phyloP scores from a whole-genome alignment of 2,888 invertebrate genomes.

The Lithophane semibrunnea region DNA sequence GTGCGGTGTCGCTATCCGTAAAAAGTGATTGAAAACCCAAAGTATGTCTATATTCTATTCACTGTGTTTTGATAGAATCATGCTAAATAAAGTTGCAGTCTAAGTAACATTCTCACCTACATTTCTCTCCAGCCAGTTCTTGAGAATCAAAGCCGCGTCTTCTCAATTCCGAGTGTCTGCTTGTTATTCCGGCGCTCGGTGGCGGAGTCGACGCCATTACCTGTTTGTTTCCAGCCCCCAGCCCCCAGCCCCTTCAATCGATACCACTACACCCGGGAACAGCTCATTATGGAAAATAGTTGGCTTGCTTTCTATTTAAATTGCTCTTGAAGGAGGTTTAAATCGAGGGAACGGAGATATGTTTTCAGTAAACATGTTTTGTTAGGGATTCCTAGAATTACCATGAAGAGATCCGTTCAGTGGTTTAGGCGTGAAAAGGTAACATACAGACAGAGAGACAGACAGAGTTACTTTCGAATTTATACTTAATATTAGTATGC shows the following conservation, averaged over 20 bases:
- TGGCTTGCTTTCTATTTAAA: constrained; percentile 56
- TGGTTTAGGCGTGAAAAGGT: no score
- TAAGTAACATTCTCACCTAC: background rate
- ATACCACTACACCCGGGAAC: constrained; percentile 51
- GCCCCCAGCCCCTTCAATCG: constrained; percentile 50
- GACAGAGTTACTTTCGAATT: no score
- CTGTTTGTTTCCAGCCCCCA: constrained; percentile 51
- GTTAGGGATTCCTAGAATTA: background rate
- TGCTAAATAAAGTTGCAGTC: background rate
- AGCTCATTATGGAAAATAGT: constrained; percentile 61
- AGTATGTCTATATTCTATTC: background rate
- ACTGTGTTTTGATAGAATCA: background rate
- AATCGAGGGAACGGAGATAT: constrained; percentile 30
- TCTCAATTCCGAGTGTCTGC: constrained; percentile 45
- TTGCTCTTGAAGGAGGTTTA: constrained; percentile 46
- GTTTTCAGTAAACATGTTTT: constrained; percentile 31
- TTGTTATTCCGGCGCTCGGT: constrained; percentile 55
- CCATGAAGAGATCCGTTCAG: no score
- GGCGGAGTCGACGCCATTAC: constrained; percentile 50
- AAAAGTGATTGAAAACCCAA: background rate
- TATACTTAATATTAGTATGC: no score
- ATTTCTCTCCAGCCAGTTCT: constrained; percentile 1
- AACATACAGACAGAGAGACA: no score
- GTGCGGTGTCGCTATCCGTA: background rate
- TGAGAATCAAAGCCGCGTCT: constrained; percentile 36